These are phyloP conservation scores for Dasypogon diadema DNA, from an alignment of 2,888 invertebrate species.

Conservation along the genomic window DNA sequence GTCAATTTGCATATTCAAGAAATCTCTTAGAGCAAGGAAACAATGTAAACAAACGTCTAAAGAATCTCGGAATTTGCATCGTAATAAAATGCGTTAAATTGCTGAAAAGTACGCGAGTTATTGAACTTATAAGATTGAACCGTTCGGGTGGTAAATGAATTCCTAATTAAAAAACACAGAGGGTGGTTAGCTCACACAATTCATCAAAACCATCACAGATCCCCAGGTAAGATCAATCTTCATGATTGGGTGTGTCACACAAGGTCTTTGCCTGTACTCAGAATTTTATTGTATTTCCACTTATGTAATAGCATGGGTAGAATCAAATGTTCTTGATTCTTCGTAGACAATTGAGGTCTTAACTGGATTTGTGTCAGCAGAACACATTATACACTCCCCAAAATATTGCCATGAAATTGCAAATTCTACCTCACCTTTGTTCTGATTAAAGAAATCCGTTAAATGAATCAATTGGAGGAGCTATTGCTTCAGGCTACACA, in stretches of 20 bases:
- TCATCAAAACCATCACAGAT: neutral
- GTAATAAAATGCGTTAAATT: too few species aligned
- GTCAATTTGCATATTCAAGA: too few species aligned
- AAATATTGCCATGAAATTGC: neutral
- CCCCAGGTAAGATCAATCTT: neutral
- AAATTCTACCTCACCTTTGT: neutral
- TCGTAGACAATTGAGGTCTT: neutral
- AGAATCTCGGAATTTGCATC: too few species aligned
- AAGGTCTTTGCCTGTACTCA: neutral
- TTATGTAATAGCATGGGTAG: too few species aligned
- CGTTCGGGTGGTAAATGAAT: neutral
- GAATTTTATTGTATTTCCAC: neutral
- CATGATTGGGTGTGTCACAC: neutral
- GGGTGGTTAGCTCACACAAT: neutral
- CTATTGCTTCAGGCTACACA: too few species aligned
- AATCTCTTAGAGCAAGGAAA: too few species aligned
- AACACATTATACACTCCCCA: neutral
- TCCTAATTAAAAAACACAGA: neutral
- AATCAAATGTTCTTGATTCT: too few species aligned
- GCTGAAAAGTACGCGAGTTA: neutral
- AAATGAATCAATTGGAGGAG: too few species aligned
- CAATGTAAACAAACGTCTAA: too few species aligned
- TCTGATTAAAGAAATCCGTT: neutral
- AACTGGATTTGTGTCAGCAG: neutral
- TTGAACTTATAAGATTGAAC: neutral